phyloP scores from a whole-genome alignment of 2,797 vertebrate genomes.

The Borostomias antarcticus region DNA sequence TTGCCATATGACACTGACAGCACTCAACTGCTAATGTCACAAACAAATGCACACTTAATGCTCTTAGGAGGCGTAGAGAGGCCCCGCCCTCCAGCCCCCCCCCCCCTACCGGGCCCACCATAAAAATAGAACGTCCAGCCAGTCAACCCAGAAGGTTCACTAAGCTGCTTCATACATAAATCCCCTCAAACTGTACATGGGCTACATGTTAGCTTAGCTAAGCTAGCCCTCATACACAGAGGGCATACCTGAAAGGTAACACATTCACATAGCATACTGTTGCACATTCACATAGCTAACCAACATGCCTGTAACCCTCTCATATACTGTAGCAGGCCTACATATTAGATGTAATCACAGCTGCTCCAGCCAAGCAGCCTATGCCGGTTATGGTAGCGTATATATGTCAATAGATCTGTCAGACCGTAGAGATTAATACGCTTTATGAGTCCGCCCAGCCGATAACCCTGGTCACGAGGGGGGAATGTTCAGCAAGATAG shows the following conservation, averaged over 20 bases:
- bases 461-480: not conserved
- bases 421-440: not conserved
- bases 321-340: not conserved
- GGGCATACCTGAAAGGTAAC: not conserved
- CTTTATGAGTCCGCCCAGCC: not conserved
- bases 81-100: conserved; percentile 15
- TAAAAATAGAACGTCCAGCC: conserved; percentile 47
- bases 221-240: not conserved
- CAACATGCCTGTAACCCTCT: not conserved
- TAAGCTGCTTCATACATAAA: not conserved
- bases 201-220: not conserved
- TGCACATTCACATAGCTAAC: not conserved
- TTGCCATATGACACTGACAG: conserved; percentile 64
- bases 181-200: not conserved
- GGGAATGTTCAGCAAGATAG: not conserved
- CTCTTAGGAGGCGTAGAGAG: conserved; percentile 47
- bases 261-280: not conserved
- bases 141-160: conserved; percentile 37
- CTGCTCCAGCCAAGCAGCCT: not conserved
- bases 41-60: conserved; percentile 61
- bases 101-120: conserved; percentile 10
- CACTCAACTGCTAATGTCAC: conserved; percentile 57
- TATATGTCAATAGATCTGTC: not conserved
- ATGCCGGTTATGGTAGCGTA: not conserved
- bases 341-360: not conserved